A percentile compares a stretch with the other conserved stretches of the same genome.
Evolutionary conservation across 2,113 vertebrate genomes (phyloP).

Genomic region (Calyptomena viridis): DNA sequence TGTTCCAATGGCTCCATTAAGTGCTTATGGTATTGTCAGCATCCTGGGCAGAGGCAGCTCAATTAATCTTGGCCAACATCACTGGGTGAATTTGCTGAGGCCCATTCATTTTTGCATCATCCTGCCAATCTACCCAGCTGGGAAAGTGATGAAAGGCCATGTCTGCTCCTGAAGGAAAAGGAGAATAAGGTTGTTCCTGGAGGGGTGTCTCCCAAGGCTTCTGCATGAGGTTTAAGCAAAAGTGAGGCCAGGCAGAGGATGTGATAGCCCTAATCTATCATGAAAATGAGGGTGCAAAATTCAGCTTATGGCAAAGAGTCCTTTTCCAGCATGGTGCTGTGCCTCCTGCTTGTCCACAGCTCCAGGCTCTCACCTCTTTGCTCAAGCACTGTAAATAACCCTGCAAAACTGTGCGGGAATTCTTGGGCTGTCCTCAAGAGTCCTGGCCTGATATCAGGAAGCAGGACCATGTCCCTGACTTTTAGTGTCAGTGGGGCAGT

Average conservation of each 20-base stretch:
- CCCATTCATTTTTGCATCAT: neutral
- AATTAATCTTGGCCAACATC: neutral
- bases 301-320: neutral
- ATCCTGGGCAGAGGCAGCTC: neutral
- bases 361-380: neutral
- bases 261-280: neutral
- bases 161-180: neutral
- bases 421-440: neutral
- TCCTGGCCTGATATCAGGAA: neutral
- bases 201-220: neutral
- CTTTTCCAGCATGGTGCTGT: neutral
- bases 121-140: neutral
- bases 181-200: neutral
- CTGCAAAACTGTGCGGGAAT: neutral
- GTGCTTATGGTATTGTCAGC: neutral
- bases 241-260: neutral
- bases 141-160: neutral
- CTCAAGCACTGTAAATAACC: neutral
- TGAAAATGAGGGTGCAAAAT: neutral
- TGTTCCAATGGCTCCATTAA: neutral
- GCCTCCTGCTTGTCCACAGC: neutral
- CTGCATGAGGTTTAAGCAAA: neutral
- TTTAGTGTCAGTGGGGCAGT: neutral
- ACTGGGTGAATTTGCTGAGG: neutral
- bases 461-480: neutral